Base-by-base conservation (phyloP, 2,113 vertebrate genomes). In the Scytalopus superciliaris region DNA sequence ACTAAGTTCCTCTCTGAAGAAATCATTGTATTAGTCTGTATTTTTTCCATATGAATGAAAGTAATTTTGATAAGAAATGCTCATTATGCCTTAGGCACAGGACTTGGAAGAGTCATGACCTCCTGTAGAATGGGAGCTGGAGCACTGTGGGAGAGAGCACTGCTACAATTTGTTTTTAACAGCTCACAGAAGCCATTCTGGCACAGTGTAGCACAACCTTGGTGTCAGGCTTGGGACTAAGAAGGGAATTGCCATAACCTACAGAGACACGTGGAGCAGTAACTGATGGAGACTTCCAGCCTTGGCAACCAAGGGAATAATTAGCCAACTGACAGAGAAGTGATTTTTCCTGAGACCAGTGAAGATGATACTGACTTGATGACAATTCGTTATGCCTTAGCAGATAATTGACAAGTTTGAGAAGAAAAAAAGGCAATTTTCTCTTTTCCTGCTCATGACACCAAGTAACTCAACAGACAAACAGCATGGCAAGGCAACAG, bases 271-370 rank as follows among this genome's bases (percentile, higher is more conserved):
- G 5, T 9, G 57, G 37, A 80, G 13, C 24, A 44, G 8, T 4
- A 73, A 86, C 1, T 49, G 55, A 42, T 53, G 42, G 47, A 45
- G 39, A 50, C 13, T 67, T 55, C 49, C 31, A 25, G 52, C 45
- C 42, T 35, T 39, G n/a, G 3, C 5, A 52, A 52, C n/a, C 33
- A 25, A 55, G 37, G 27, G 17, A 57, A 22, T 28, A n/a, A 70
- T 40, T 7, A 72, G 14, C 42, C 84, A 70, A 57, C 2, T 0
- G 1, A 59, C 0, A 42, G 25, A 67, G 30, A 69, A 76, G 35
- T 11, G 0, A n/a, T 27, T 73, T 49, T 66, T 69, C 68, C n/a
- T 1, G 4, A 90, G 19, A 44, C 31, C 72, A 66, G 0, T 9
- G 22, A 77, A 83, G 63, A 68, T 3, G 11, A 25, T 3, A 52